A percentile compares a stretch with the other conserved stretches of the same genome.
These are phyloP conservation scores for Drosophila birchii DNA, from an alignment of 2,888 invertebrate genomes.

Conservation along the genomic window DNA sequence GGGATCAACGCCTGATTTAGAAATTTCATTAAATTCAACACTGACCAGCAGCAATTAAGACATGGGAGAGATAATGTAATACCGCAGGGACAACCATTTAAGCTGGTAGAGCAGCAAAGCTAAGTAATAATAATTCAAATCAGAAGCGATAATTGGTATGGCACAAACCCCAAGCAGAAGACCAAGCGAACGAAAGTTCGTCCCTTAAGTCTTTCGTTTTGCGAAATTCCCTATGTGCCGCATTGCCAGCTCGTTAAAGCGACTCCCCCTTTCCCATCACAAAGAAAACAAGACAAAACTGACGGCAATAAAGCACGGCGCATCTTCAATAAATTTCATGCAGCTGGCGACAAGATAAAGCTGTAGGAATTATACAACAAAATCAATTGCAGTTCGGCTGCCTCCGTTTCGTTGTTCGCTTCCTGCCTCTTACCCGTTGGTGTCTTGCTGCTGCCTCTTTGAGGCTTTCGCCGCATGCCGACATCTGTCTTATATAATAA, in stretches of 20 bases:
- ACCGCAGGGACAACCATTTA: not conserved
- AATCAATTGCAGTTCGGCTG: conserved; percentile 68
- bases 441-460: conserved; percentile 38
- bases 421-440: conserved; percentile 4
- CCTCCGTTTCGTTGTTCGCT: conserved; percentile 34
- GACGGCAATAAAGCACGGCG: conserved; percentile 66
- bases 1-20: not conserved
- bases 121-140: conserved; percentile 64
- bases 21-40: not conserved
- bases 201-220: conserved; percentile 70
- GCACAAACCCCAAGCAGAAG: conserved; percentile 40
- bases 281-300: not conserved
- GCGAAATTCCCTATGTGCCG: conserved; percentile 61
- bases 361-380: conserved; percentile 75
- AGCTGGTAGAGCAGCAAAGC: conserved; percentile 16
- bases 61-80: not conserved
- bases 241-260: conserved; percentile 59
- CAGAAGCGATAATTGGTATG: conserved; percentile 64
- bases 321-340: conserved; percentile 76
- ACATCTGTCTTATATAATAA: conserved; percentile 67
- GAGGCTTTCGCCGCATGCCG: conserved; percentile 59
- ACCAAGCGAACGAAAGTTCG: conserved; percentile 51
- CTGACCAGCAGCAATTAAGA: not conserved
- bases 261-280: not conserved
- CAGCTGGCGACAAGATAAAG: conserved; percentile 69